Conservation (phyloP, 2,888 invertebrate genomes). For the Pandemis cinnamomeana region DNA sequence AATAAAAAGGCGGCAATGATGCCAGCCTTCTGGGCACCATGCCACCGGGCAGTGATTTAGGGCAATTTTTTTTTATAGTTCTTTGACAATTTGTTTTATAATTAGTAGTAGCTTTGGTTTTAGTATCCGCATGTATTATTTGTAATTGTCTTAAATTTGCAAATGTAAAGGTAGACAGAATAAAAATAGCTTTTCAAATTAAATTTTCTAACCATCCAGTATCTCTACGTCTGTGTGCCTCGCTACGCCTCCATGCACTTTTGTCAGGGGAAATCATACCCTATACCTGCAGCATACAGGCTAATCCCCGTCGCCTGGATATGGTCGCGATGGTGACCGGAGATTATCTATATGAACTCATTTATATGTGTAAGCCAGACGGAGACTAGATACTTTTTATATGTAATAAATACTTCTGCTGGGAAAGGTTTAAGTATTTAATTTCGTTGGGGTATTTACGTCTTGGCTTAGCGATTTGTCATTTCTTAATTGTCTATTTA, state of each 20-base stretch:
- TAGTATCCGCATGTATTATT: too few relatives aligned
- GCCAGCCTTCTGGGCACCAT: too few relatives aligned
- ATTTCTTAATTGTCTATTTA: too few relatives aligned
- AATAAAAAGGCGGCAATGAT: too few relatives aligned
- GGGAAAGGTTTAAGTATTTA: constrained; percentile 8
- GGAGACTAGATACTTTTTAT: constrained; percentile 31
- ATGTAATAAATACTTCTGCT: neutral
- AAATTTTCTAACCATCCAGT: constrained; percentile 38
- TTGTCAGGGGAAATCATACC: constrained; percentile 79
- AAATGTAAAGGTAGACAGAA: too few relatives aligned
- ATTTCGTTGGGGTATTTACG: neutral
- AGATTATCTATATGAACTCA: constrained; percentile 53
- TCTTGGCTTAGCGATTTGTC: neutral
- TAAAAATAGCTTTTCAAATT: too few relatives aligned
- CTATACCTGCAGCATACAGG: constrained; percentile 67
- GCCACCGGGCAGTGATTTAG: too few relatives aligned
- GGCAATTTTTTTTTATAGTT: too few relatives aligned
- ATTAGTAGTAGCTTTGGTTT: too few relatives aligned
- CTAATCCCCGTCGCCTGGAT: constrained; percentile 75
- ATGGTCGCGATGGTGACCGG: constrained; percentile 78
- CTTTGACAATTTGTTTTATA: too few relatives aligned
- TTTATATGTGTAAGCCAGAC: constrained; percentile 34
- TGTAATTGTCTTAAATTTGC: too few relatives aligned
- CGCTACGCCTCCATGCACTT: constrained; percentile 70
- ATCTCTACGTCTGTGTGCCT: constrained; percentile 45